Conservation (phyloP, 2,888 invertebrate species). For the Pterostichus niger region DNA sequence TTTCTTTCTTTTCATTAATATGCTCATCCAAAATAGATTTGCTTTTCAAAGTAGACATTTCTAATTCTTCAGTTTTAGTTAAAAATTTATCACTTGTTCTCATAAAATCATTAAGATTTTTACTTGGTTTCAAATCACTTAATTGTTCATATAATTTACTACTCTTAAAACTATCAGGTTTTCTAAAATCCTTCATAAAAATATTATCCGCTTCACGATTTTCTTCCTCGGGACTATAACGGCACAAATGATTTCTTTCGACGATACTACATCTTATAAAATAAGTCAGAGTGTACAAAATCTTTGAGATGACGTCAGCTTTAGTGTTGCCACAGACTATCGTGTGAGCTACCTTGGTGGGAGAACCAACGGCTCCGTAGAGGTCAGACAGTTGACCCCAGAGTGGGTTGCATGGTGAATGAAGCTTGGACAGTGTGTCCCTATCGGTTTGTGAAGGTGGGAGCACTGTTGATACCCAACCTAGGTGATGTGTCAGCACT, state of each 20-base stretch:
- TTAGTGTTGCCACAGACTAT: conserved; percentile 86
- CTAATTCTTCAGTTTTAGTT: conserved; percentile 64
- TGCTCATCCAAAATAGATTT: conserved; percentile 38
- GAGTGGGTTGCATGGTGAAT: conserved; percentile 89
- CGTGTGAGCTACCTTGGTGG: conserved; percentile 88
- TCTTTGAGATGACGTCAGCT: conserved; percentile 83
- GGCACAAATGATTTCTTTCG: conserved; percentile 75
- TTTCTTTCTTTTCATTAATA: conserved; percentile 29
- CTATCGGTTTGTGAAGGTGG: conserved; percentile 74
- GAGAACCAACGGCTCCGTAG: conserved; percentile 91
- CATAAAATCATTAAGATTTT: conserved; percentile 20
- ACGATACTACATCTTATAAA: conserved; percentile 91
- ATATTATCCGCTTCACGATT: conserved; percentile 74
- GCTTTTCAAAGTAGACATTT: conserved; percentile 51
- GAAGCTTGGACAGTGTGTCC: conserved; percentile 80
- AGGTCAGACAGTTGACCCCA: conserved; percentile 95
- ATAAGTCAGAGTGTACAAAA: conserved; percentile 90
- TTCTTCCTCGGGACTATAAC: conserved; percentile 70
- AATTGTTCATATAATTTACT: conserved; percentile 17
- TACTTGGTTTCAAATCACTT: conserved; percentile 28
- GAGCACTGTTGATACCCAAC: conserved; percentile 91
- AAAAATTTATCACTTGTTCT: conserved; percentile 48
- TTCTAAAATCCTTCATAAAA: conserved; percentile 72
- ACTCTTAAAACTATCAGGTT: conserved; percentile 70
- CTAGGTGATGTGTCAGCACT: conserved; percentile 92